Conservation (phyloP, 2,113 vertebrate species). For the Siphamia tubifer region DNA sequence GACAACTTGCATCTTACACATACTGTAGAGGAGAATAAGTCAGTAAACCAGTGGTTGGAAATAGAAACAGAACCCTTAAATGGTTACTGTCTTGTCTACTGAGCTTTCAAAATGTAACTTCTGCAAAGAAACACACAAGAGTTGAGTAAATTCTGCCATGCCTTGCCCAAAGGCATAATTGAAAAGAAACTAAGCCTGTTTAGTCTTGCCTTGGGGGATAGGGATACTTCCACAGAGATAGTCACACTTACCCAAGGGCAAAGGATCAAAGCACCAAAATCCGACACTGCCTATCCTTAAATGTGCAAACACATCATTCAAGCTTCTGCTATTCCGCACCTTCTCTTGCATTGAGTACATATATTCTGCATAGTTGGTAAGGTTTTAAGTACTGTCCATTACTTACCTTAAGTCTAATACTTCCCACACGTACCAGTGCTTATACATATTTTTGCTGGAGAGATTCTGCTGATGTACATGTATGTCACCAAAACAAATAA, state of each 20-base stretch:
- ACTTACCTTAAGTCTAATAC: too few relatives aligned
- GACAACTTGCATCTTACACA: slow-evolving; percentile 8
- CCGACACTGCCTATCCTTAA: not conserved
- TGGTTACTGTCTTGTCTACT: not conserved
- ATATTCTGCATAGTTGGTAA: not conserved
- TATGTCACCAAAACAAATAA: too few relatives aligned
- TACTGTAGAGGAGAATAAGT: slow-evolving; percentile 3
- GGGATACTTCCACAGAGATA: slow-evolving; percentile 6
- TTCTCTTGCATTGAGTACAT: not conserved
- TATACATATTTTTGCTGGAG: too few relatives aligned
- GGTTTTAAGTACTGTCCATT: not conserved
- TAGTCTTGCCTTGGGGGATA: not conserved
- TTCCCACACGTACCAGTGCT: too few relatives aligned
- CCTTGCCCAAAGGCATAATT: not conserved
- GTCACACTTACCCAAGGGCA: slow-evolving; percentile 4
- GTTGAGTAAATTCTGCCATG: not conserved
- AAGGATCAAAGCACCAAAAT: slow-evolving; percentile 17
- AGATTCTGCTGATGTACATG: too few relatives aligned
- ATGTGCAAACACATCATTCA: slow-evolving; percentile 24
- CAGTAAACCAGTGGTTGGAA: not conserved
- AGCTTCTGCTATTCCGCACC: not conserved
- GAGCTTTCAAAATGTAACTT: not conserved
- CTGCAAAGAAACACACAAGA: not conserved
- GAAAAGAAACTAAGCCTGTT: slow-evolving; percentile 3
- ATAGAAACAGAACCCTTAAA: not conserved